Evolutionary conservation across 2,888 invertebrate species (phyloP).

Genomic region (Drosophila parthenogenetica): DNA sequence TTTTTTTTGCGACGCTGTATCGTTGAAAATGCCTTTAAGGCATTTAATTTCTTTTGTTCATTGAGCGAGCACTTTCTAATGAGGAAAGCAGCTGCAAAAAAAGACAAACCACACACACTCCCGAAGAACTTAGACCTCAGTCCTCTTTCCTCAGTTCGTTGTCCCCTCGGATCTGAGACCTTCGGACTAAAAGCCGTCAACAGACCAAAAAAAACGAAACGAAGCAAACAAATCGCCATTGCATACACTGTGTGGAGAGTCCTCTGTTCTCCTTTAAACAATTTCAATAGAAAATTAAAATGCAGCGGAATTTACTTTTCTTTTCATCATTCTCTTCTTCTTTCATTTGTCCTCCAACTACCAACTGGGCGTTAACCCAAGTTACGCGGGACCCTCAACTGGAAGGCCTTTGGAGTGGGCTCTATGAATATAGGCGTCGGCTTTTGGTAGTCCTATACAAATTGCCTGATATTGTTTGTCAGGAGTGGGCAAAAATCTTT

Average conservation of each 20-base stretch:
- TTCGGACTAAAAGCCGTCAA: conserved; percentile 7
- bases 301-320: conserved; percentile 62
- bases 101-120: conserved; percentile 47
- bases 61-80: conserved; percentile 64
- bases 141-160: too few species aligned
- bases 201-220: conserved; percentile 13
- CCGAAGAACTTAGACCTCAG: not conserved
- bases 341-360: conserved; percentile 1
- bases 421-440: conserved; percentile 67
- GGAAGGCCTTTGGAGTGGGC: conserved; percentile 32
- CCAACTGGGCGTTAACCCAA: conserved; percentile 55
- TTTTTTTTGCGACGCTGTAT: conserved; percentile 55
- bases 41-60: conserved; percentile 80
- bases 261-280: conserved; percentile 68
- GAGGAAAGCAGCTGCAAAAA: conserved; percentile 45
- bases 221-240: conserved; percentile 55
- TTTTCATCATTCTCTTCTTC: conserved; percentile 32
- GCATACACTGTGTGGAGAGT: conserved; percentile 45
- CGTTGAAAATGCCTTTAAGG: conserved; percentile 80
- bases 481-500: conserved; percentile 13
- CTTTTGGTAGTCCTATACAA: conserved; percentile 53
- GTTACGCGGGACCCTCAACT: conserved; percentile 22
- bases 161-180: conserved; percentile 9
- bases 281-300: conserved; percentile 78
- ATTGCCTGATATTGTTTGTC: conserved; percentile 48